Conservation (phyloP, 2,797 vertebrate genomes). For the Neoniphon sammara region DNA sequence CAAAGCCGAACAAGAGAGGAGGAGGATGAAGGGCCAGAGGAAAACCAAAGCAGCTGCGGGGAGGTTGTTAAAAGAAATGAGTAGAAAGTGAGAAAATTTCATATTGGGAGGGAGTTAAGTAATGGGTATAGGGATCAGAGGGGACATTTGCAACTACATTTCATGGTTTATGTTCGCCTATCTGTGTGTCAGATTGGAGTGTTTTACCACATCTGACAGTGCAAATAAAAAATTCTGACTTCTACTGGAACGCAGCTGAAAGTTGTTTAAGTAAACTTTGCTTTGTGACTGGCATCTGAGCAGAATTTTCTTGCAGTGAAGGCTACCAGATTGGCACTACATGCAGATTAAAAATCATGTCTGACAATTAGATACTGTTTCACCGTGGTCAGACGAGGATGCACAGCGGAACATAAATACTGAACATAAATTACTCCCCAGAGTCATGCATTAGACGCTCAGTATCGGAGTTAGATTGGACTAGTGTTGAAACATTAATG, state of each 20-base stretch:
- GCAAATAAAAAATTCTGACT: too few species aligned
- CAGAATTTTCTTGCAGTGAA: neutral
- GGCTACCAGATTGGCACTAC: constrained; percentile 5
- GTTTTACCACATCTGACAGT: constrained; percentile 1
- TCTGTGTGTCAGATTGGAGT: neutral
- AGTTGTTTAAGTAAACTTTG: neutral
- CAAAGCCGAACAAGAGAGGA: constrained; percentile 25
- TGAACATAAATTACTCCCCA: constrained; percentile 26
- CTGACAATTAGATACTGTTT: constrained; percentile 14
- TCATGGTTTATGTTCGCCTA: constrained; percentile 8
- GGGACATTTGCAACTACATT: constrained; percentile 13
- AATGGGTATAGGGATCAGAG: constrained; percentile 2
- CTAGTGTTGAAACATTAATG: constrained; percentile 19
- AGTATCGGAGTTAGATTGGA: constrained; percentile 28
- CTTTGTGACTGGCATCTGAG: neutral
- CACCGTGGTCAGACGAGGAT: constrained; percentile 1
- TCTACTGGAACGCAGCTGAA: too few species aligned
- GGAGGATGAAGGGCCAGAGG: constrained; percentile 10
- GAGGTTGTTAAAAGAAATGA: neutral
- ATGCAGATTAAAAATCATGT: constrained; percentile 14
- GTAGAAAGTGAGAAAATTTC: neutral
- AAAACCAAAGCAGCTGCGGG: neutral
- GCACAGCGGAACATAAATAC: constrained; percentile 23
- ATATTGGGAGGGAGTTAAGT: constrained; percentile 4
- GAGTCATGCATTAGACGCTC: constrained; percentile 21